Evolutionary conservation across 2,113 vertebrate species (phyloP).

Genomic region (Austrofundulus limnaeus): DNA sequence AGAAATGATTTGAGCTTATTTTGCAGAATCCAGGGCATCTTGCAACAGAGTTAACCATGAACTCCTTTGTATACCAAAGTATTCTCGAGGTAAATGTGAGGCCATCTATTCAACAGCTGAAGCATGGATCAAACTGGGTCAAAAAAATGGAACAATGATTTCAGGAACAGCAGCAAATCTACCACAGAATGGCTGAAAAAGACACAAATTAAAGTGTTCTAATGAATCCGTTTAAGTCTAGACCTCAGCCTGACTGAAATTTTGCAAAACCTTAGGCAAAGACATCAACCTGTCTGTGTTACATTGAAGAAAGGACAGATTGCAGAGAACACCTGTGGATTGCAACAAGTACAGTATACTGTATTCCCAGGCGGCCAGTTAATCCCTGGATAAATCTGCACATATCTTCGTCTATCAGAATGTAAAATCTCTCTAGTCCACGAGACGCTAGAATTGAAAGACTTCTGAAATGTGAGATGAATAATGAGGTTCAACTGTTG

Average conservation of each 20-base stretch:
- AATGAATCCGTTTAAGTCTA: background rate
- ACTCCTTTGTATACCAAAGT: background rate
- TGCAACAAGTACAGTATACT: constrained; percentile 32
- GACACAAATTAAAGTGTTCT: background rate
- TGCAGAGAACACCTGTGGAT: constrained; percentile 8
- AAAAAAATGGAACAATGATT: background rate
- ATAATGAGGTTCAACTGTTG: constrained; percentile 25
- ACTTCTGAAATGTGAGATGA: constrained; percentile 21
- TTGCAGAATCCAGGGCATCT: background rate
- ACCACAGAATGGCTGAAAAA: background rate
- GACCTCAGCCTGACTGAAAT: background rate
- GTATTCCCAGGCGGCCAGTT: constrained; percentile 44
- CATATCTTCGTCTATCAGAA: constrained; percentile 10
- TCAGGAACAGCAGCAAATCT: background rate
- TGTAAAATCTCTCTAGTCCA: constrained; percentile 32
- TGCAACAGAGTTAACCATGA: background rate
- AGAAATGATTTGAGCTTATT: background rate
- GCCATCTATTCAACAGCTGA: background rate
- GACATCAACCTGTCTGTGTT: constrained; percentile 23
- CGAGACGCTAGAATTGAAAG: constrained; percentile 14
- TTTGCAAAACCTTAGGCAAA: constrained; percentile 23
- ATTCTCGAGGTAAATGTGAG: background rate
- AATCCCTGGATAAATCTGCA: constrained; percentile 24
- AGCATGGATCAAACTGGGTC: background rate
- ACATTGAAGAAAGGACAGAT: constrained; percentile 34